A percentile compares a stretch with the other conserved stretches of the same genome.
Evolutionary conservation across 2,888 invertebrate genomes (phyloP).

Genomic region (Piscicola geometra): DNA sequence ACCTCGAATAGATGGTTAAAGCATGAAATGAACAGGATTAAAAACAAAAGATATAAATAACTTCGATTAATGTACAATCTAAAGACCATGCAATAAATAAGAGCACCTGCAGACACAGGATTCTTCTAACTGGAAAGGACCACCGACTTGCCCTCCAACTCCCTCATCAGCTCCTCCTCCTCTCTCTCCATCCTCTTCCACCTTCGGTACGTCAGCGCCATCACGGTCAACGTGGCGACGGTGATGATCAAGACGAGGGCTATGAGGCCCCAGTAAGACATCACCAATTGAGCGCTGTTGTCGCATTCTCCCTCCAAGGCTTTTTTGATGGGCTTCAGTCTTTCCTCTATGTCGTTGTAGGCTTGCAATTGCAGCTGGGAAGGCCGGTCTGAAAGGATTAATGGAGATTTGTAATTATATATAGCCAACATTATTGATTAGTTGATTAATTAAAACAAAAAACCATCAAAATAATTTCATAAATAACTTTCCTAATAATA

Average conservation of each 20-base stretch:
- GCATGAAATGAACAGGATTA: not conserved
- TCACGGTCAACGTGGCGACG: constrained; percentile 37
- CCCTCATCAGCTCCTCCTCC: not conserved
- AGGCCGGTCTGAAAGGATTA: not conserved
- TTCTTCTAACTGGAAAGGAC: too few relatives aligned
- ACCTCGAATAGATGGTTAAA: too few relatives aligned
- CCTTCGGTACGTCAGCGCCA: constrained; percentile 38
- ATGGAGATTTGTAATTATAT: not conserved
- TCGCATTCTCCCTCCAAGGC: not conserved
- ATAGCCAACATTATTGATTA: not conserved
- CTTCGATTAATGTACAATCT: too few relatives aligned
- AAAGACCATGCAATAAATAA: too few relatives aligned
- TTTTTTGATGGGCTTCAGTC: constrained; percentile 21
- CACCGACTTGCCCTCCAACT: too few relatives aligned
- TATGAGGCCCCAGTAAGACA: constrained; percentile 37
- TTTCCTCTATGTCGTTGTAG: constrained; percentile 14
- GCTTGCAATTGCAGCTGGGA: constrained; percentile 6
- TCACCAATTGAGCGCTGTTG: constrained; percentile 24
- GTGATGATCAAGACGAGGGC: constrained; percentile 41
- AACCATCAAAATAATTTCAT: too few relatives aligned
- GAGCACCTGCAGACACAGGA: too few relatives aligned
- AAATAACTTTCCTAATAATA: too few relatives aligned
- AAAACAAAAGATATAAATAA: too few relatives aligned
- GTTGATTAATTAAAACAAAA: not conserved
- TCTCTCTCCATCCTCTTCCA: constrained; percentile 30